Evolutionary conservation across 2,113 vertebrate species (phyloP), one percentile per base, ranked within the genome.

Genomic region (Promerops cafer): DNA sequence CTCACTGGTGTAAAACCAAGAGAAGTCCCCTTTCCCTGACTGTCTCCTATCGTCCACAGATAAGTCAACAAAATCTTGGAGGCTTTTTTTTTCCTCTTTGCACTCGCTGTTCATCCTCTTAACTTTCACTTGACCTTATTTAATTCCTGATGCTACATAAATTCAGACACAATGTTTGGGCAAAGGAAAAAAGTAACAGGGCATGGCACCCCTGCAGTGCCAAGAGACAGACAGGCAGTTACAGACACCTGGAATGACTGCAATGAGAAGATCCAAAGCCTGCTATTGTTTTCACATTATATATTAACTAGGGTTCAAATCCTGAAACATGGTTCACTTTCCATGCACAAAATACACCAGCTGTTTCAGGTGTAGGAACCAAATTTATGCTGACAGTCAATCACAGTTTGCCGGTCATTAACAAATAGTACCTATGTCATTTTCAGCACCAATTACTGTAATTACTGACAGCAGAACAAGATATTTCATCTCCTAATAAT

Each of bases 381-480:
- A 90, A 76, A 85, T 61, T 56, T 65, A 44, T 59, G 59, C 78
- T 85, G 92, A 90, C 83, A 78, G 64, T 63, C 0, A 0, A 86
- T 86, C 63, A 80, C 1, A 86, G 61, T 63, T 83, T 86, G 31
- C 50, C 53, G 79, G 42, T 63, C 76, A 86, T 65, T 92, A 89
- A 59, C 30, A 74, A 72, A 80, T 13, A 89, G 63, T 44, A 74
- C 71, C 47, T 77, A 65, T 37, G 10, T 74, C 57, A 83, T 74
- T 83, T 86, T 89, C 64, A 75, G 60, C 86, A 94, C n/a, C 83
- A 94, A 94, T 93, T 86, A 89, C 69, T 71, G 4, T 63, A 90
- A 90, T 86, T 93, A 83, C 30, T 92, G 64, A 88, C 52, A 94
- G 56, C 40, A 90, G 42, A 50, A 86, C 16, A 75, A 90, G 83